Evolutionary conservation across 2,797 vertebrate genomes (phyloP).

Genomic region (Pterois miles): DNA sequence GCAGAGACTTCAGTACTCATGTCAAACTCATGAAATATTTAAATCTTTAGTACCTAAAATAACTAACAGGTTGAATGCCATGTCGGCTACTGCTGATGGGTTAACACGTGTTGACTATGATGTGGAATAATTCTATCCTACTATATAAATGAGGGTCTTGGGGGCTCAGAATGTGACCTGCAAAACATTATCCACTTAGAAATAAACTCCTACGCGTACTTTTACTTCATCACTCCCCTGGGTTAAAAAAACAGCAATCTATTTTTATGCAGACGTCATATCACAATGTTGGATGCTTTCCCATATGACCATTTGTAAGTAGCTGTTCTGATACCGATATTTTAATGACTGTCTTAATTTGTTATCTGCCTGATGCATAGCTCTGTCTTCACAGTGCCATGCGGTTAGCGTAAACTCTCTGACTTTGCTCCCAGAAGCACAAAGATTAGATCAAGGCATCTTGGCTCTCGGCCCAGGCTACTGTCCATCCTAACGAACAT

Average conservation of each 20-base stretch:
- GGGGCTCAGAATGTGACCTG: neutral
- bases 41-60: conserved; percentile 19
- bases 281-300: conserved; percentile 8
- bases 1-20: conserved; percentile 1
- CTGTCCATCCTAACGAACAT: conserved; percentile 44
- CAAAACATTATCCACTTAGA: neutral
- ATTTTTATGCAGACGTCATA: neutral
- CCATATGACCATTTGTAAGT: neutral
- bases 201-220: neutral
- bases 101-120: neutral
- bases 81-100: neutral
- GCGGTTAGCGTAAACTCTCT: conserved; percentile 45
- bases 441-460: conserved; percentile 62
- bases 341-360: neutral
- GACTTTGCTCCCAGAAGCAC: conserved; percentile 45
- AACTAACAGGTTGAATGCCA: neutral
- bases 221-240: neutral
- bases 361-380: conserved; percentile 10
- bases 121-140: neutral
- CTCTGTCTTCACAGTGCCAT: conserved; percentile 20
- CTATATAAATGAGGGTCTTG: neutral
- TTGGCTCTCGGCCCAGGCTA: conserved; percentile 33
- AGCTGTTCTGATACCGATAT: neutral
- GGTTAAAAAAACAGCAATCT: neutral
- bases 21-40: conserved; percentile 10